Evolutionary conservation across 2,797 vertebrate species (phyloP).

Genomic region (Melanotaenia trifasciata): DNA sequence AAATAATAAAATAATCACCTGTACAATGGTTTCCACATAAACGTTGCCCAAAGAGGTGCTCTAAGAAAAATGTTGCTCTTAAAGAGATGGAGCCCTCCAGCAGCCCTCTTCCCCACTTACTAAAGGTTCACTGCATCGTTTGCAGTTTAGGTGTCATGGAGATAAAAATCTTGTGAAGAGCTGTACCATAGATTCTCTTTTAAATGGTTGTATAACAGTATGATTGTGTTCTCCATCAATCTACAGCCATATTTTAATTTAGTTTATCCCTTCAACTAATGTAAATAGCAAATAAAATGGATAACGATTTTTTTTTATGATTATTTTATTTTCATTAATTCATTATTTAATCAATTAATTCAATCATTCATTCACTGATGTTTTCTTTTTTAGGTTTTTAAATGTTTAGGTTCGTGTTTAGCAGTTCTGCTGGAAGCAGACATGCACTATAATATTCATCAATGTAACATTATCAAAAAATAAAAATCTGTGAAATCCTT

Average conservation of each 20-base stretch:
- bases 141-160: not conserved
- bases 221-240: not conserved
- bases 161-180: not conserved
- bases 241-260: not conserved
- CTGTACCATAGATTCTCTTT: not conserved
- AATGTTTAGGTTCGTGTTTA: too few species aligned
- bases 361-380: not conserved
- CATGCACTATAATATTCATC: too few species aligned
- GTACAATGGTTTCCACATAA: not conserved
- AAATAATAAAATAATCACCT: not conserved
- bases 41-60: not conserved
- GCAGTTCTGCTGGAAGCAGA: too few species aligned
- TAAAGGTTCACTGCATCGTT: not conserved
- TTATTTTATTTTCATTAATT: not conserved
- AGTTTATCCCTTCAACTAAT: not conserved
- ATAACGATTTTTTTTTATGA: too few species aligned
- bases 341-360: not conserved
- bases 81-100: too few species aligned
- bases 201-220: not conserved
- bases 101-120: not conserved
- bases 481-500: too few species aligned
- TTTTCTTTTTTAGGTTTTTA: too few species aligned
- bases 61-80: too few species aligned
- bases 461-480: too few species aligned
- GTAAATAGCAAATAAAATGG: not conserved